Percentiles rank a stretch among this genome's conserved stretches.
These are phyloP conservation scores for Chloroclysta siterata DNA, from an alignment of 2,888 invertebrate genomes.

Conservation along the genomic window DNA sequence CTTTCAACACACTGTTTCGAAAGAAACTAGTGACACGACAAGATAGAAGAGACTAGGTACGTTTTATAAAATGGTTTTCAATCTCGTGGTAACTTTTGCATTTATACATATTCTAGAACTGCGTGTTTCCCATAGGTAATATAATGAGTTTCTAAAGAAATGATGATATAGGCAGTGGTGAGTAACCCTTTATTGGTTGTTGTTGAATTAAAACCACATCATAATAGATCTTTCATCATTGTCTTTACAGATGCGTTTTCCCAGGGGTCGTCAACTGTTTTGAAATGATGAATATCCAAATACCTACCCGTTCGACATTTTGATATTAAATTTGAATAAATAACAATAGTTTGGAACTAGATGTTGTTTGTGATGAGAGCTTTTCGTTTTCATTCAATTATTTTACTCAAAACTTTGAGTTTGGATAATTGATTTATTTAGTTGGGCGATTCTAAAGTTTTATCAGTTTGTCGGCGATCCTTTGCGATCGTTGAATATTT, in stretches of 20 bases:
- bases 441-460: conserved; percentile 25
- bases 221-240: conserved; percentile 17
- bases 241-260: conserved; percentile 35
- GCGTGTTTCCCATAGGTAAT: too few relatives aligned
- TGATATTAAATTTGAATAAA: conserved; percentile 36
- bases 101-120: too few relatives aligned
- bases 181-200: conserved; percentile 8
- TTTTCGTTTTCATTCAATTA: conserved; percentile 34
- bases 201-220: conserved; percentile 19
- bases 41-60: too few relatives aligned
- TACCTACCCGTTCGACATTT: conserved; percentile 34
- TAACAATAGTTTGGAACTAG: conserved; percentile 36
- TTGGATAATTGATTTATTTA: conserved; percentile 31
- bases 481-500: conserved; percentile 25
- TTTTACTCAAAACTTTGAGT: conserved; percentile 22
- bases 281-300: conserved; percentile 34
- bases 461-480: conserved; percentile 25
- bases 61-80: too few relatives aligned
- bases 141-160: neutral
- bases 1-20: too few relatives aligned
- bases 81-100: too few relatives aligned
- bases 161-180: neutral
- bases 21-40: too few relatives aligned
- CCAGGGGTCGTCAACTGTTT: conserved; percentile 38
- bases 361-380: conserved; percentile 34